Percentiles rank a stretch among this genome's conserved stretches.
These are phyloP conservation scores for Sapayoa aenigma DNA, from an alignment of 2,113 vertebrate genomes.

Conservation along the genomic window DNA sequence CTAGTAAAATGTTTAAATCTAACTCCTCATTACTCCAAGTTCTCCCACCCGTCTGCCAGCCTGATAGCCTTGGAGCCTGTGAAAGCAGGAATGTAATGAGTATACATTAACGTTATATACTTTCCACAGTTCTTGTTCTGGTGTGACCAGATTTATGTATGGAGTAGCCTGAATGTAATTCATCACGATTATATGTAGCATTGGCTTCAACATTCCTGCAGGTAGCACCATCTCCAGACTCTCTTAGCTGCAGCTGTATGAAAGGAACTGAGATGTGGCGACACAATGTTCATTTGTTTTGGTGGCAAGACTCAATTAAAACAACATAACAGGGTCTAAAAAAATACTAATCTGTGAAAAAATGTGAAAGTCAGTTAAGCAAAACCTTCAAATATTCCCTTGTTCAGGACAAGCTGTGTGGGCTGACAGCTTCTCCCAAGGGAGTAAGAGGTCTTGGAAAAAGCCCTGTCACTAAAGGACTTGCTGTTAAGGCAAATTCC, in stretches of 20 bases:
- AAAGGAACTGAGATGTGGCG: neutral
- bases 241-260: neutral
- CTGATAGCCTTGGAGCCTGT: neutral
- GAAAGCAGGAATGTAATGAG: slow-evolving; percentile 27
- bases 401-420: slow-evolving; percentile 27
- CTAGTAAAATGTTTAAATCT: slow-evolving; percentile 19
- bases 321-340: slow-evolving; percentile 19
- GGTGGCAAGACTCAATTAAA: slow-evolving; percentile 33
- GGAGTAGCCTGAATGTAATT: slow-evolving; percentile 22
- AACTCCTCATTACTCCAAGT: neutral
- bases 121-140: slow-evolving; percentile 38
- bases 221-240: neutral
- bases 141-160: slow-evolving; percentile 49
- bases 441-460: slow-evolving; percentile 10
- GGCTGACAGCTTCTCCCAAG: slow-evolving; percentile 46
- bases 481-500: slow-evolving; percentile 29
- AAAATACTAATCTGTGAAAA: slow-evolving; percentile 49
- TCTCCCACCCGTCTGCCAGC: neutral
- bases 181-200: neutral
- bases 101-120: neutral
- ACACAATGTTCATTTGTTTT: slow-evolving; percentile 43
- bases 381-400: slow-evolving; percentile 11
- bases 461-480: slow-evolving; percentile 29
- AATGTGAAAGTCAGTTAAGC: neutral
- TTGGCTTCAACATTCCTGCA: neutral